Evolutionary conservation across 2,797 vertebrate species (phyloP).

Genomic region (Sternotherus odoratus): DNA sequence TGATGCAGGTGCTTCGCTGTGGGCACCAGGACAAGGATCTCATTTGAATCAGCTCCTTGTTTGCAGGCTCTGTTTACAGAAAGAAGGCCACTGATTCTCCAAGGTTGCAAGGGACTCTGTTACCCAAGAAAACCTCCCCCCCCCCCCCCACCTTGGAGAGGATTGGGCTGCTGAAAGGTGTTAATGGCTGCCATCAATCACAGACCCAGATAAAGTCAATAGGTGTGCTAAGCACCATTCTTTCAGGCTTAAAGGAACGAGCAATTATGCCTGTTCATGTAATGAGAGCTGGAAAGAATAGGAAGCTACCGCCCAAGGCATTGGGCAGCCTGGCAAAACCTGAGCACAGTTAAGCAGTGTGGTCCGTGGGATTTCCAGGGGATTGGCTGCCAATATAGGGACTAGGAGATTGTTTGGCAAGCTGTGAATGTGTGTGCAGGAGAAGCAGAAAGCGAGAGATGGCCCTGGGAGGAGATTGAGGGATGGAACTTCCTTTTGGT

Average conservation of each 20-base stretch:
- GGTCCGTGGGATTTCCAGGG: neutral
- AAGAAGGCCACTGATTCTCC: neutral
- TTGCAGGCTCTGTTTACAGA: neutral
- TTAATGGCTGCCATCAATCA: accelerated
- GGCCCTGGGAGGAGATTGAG: neutral
- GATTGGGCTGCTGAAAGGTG: neutral
- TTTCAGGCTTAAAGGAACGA: neutral
- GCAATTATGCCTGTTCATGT: neutral
- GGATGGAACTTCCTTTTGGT: neutral
- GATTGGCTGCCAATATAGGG: neutral
- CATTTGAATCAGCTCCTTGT: too few species aligned
- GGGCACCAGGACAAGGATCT: too few species aligned
- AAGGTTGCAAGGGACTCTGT: neutral
- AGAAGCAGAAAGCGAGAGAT: neutral
- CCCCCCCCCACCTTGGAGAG: accelerated
- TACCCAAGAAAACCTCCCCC: neutral
- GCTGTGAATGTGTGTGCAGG: accelerated
- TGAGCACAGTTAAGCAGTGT: neutral
- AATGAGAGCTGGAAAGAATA: accelerated
- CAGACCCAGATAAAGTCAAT: neutral
- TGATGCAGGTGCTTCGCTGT: too few species aligned
- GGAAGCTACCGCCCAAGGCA: neutral
- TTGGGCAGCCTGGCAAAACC: neutral
- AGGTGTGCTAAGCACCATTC: neutral
- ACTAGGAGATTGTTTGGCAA: neutral